Base-by-base conservation (phyloP, 2,888 invertebrate genomes). In the Volucella inflata region DNA sequence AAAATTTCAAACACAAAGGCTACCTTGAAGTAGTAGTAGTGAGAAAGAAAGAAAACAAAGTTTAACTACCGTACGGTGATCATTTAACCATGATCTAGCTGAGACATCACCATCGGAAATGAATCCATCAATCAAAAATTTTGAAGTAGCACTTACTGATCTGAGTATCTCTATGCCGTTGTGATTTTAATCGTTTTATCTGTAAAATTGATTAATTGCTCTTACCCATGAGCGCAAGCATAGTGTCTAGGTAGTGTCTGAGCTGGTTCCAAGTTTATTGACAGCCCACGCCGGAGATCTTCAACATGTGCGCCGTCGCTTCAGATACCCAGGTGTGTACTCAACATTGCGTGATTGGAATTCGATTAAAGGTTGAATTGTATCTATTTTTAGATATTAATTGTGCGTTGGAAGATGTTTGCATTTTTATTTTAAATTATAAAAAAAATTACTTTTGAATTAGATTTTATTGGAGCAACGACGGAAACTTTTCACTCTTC, bases 191-290 rank as follows among this genome's bases (percentile, higher is more conserved):
- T 59, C 75, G 2, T 57, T 65, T 75, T 57, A 67, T 67, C 50
- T 30, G 67, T 40, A 53, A 62, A 44, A 57, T 42, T 76, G 67
- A 76, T 76, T 67, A 76, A 76, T 76, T 57, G 42, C 75, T 67
- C 65, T 67, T 67, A 59, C 1, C 17, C 38, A 57, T 50, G 67
- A 4, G 57, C 42, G 42, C 42, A 30, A 30, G 30, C 0, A 4
- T 65, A 59, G 30, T 50, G 75, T 75, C 48, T 75, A 65, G 17
- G 44, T 59, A 42, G n/a, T 42, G 74, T 67, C 65, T 67, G 42
- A 57, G 48, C 53, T 8, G 57, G 44, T 42, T 44, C 12, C 65
- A 65, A 50, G 65, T 75, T 65, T 48, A 65, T 48, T 59, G 42
- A 57, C 74, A 59, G 50, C 59, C 65, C 67, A 76, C 59, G 51